Conservation (phyloP, 2,113 vertebrate species). For the Jaculus jaculus region DNA sequence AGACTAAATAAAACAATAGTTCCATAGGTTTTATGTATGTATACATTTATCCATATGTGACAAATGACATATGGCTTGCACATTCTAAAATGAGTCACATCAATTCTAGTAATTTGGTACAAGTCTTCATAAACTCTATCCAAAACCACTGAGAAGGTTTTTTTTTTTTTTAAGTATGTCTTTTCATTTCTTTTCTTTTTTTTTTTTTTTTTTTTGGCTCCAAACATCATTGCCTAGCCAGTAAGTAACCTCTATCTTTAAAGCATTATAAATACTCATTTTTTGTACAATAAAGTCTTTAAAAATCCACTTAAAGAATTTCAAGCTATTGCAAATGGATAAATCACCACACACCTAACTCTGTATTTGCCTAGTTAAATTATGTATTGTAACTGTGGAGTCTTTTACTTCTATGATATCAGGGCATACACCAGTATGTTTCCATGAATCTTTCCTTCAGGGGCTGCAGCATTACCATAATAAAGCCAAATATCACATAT, state of each 20-base stretch:
- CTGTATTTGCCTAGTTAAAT: slow-evolving; percentile 66
- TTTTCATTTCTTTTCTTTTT: slow-evolving; percentile 62
- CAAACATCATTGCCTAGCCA: slow-evolving; percentile 45
- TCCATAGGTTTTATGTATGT: slow-evolving; percentile 15
- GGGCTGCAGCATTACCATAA: slow-evolving; percentile 49
- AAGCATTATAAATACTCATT: slow-evolving; percentile 77
- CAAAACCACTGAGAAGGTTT: slow-evolving; percentile 72
- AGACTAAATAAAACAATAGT: slow-evolving; percentile 53
- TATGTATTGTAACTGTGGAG: slow-evolving; percentile 52
- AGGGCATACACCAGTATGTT: background rate
- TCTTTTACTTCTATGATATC: background rate
- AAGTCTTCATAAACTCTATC: slow-evolving; percentile 62
- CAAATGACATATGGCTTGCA: background rate
- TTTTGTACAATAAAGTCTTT: slow-evolving; percentile 72
- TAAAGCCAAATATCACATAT: slow-evolving; percentile 56
- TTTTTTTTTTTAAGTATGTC: slow-evolving; percentile 52
- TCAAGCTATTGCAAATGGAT: slow-evolving; percentile 68
- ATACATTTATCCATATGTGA: background rate
- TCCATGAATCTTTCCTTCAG: slow-evolving; percentile 62
- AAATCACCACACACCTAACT: slow-evolving; percentile 48
- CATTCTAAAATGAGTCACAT: slow-evolving; percentile 54
- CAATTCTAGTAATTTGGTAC: slow-evolving; percentile 45
- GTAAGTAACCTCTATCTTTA: slow-evolving; percentile 73
- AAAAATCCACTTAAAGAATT: slow-evolving; percentile 71
- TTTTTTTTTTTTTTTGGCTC: slow-evolving; percentile 67